Evolutionary conservation across 2,888 invertebrate genomes (phyloP), one percentile per base, ranked within the genome.

Genomic region (Theretra japonica): DNA sequence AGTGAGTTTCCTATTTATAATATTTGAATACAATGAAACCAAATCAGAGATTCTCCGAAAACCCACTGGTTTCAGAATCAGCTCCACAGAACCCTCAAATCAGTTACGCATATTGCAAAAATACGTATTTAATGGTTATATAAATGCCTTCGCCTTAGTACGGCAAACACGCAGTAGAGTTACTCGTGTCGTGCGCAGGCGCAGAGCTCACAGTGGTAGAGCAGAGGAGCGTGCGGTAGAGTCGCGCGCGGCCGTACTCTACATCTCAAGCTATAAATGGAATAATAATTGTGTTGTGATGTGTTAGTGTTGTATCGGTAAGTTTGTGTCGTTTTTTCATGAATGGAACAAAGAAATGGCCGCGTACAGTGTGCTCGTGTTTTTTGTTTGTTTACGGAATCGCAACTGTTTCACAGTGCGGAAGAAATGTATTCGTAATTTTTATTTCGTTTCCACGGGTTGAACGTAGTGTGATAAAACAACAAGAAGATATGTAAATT

Each of bases 271-370:
- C 53, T 53, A n/a, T n/a, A 21, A 5, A 3, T 11, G 23, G n/a
- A 11, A 23, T 30, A 30, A 19, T 59, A 19, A 19, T 53, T 30
- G 30, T 33, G 7, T 17, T 30, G 60, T 60, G 60, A 30, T 60
- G 60, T 60, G 57, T 25, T 25, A 30, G 60, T 33, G 60, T 60
- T 60, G n/a, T 60, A 19, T 60, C 19, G 17, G 59, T 59, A 59
- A 25, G 28, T 28, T 19, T 28, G 11, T 25, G 15, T 59, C 28
- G 17, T 59, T 59, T 59, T 59, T 59, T 59, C 28, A 59, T 59
- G 28, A 59, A 59, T 59, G 59, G 59, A 59, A 59, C 59, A 59
- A 59, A 28, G 19, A 17, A 53, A 53, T n/a, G n/a, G n/a, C n/a
- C n/a, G n/a, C n/a, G 11, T 15, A 25, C 19, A 4, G 23, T 5